Evolutionary conservation across 1,140 invertebrate genomes (phyloP).

Genomic region (Drosophila lacertosa): DNA sequence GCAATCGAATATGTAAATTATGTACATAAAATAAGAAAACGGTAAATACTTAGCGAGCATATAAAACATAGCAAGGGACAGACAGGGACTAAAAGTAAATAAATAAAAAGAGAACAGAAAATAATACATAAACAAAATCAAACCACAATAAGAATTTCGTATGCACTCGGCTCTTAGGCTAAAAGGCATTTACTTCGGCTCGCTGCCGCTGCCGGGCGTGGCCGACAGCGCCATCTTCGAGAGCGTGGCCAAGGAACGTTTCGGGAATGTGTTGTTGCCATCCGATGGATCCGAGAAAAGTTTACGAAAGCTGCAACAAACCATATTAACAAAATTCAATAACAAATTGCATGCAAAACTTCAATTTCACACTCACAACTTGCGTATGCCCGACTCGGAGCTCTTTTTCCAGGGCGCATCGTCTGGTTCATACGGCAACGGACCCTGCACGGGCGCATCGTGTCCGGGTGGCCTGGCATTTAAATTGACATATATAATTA

Average conservation of each 20-base stretch:
- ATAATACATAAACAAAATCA: slow-evolving; percentile 22
- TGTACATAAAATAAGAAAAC: slow-evolving; percentile 70
- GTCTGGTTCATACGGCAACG: slow-evolving; percentile 96
- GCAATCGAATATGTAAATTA: slow-evolving; percentile 71
- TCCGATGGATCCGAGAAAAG: slow-evolving; percentile 89
- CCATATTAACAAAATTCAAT: background rate
- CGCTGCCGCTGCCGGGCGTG: slow-evolving; percentile 68
- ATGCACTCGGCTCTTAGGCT: slow-evolving; percentile 55
- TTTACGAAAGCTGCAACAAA: slow-evolving; percentile 87
- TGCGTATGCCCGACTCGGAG: slow-evolving; percentile 93
- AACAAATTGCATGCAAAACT: background rate
- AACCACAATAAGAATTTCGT: slow-evolving; percentile 23
- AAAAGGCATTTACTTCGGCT: slow-evolving; percentile 72
- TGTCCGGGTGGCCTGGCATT: slow-evolving; percentile 84
- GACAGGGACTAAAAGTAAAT: slow-evolving; percentile 63
- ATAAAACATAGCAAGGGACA: slow-evolving; percentile 61
- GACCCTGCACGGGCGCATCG: slow-evolving; percentile 96
- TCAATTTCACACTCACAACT: slow-evolving; percentile 91
- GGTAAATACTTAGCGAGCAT: slow-evolving; percentile 66
- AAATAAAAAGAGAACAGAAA: slow-evolving; percentile 49
- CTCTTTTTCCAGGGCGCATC: slow-evolving; percentile 96
- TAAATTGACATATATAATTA: background rate
- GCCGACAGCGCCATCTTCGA: slow-evolving; percentile 89
- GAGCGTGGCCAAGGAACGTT: slow-evolving; percentile 89
- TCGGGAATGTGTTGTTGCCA: slow-evolving; percentile 87